Conservation (phyloP, 2,113 vertebrate species). For the Halichoeres trimaculatus region DNA sequence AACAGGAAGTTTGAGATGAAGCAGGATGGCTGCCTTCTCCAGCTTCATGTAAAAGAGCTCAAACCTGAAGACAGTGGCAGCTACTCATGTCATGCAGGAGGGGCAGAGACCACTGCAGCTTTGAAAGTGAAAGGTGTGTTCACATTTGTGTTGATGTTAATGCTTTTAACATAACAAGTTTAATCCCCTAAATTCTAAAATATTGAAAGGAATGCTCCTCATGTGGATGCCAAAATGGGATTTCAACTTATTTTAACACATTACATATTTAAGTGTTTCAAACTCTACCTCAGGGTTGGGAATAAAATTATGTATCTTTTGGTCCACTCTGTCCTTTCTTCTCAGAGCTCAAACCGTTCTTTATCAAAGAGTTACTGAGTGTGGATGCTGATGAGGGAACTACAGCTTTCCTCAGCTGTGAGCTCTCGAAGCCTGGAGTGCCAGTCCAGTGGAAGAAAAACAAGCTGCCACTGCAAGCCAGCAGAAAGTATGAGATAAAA, state of each 20-base stretch:
- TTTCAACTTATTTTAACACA: too few species aligned
- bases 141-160: too few species aligned
- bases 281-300: too few species aligned
- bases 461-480: conserved; percentile 68
- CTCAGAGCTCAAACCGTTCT: conserved; percentile 47
- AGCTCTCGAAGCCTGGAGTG: conserved; percentile 79
- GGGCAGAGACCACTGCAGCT: conserved; percentile 56
- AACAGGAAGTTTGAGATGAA: conserved; percentile 79
- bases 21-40: conserved; percentile 67
- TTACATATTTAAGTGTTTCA: too few species aligned
- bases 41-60: conserved; percentile 72
- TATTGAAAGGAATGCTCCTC: too few species aligned
- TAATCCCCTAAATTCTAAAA: too few species aligned
- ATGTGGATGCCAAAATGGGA: too few species aligned
- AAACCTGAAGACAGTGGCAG: conserved; percentile 67
- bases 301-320: too few species aligned
- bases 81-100: conserved; percentile 68
- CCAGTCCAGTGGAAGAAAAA: conserved; percentile 82
- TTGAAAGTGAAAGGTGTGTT: conserved; percentile 83
- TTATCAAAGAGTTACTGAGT: conserved; percentile 76
- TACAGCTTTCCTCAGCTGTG: conserved; percentile 68
- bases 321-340: too few species aligned
- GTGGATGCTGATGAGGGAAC: conserved; percentile 79
- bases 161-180: too few species aligned
- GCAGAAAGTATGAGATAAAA: conserved; percentile 80